Evolutionary conservation across 1,140 invertebrate genomes (phyloP), one percentile per base, ranked within the genome.

Genomic region (Drosophila bocki): DNA sequence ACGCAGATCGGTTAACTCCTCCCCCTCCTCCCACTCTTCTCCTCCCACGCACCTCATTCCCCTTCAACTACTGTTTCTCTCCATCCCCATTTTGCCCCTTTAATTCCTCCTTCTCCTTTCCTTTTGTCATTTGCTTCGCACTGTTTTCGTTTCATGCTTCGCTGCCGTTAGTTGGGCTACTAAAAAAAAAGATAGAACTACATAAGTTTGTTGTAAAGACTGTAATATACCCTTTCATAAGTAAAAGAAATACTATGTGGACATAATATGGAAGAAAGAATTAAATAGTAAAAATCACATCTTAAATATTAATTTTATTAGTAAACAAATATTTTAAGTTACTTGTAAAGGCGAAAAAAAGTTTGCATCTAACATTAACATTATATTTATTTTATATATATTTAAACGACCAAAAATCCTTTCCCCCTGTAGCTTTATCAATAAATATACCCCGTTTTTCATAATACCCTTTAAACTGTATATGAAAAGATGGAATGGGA

Each of bases 111-210:
- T 48, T 22, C 44, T 41, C 13, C 37, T 44, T 32, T 37, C n/a
- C 15, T 33, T 61, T 48, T 75, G 35, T 77, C 78, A 85, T 78
- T 85, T 85, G 51, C 68, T 64, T 42, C 17, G 53, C 53, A 42
- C 60, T 44, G 48, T 69, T 79, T 87, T 71, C 42, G 76, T 81
- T 88, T 88, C 81, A 88, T 78, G 85, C 77, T 71, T 74, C 72
- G 59, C 61, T 90, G 84, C 57, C 29, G 54, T 79, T 79, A 60
- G 51, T 37, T 47, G 22, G n/a, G 13, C 32, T 17, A 68, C 15
- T 12, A 44, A 44, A 35, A 33, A 19, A 41, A 32, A 44, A 33
- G 35, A n/a, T 15, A 22, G n/a, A 33, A 39, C 9, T 7, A 15
- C 4, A 2, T 1, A 26, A 26, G 45, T 7, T 12, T 0, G 4